Conservation (phyloP, 2,888 invertebrate genomes). For the Harmothoe impar region DNA sequence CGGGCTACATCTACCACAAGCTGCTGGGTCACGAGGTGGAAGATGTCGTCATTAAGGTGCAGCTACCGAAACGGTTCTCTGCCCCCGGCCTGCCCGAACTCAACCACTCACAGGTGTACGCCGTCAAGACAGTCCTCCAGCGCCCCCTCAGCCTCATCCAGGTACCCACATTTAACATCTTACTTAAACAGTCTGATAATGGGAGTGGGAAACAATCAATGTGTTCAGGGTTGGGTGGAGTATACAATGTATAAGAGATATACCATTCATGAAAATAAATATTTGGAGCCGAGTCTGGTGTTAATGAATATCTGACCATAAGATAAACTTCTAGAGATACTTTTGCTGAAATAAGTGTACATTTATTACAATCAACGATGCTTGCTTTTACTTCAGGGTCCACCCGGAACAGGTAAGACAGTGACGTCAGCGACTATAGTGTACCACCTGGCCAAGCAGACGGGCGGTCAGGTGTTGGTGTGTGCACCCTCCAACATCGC, state of each 20-base stretch:
- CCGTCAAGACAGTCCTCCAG: conserved; percentile 98
- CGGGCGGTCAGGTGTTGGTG: conserved; percentile 94
- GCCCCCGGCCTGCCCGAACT: conserved; percentile 98
- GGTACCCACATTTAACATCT: conserved; percentile 83
- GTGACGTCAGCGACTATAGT: conserved; percentile 99
- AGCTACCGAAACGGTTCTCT: conserved; percentile 97
- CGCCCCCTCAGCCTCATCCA: conserved; percentile 98
- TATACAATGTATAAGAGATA: too few species aligned
- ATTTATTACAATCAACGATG: too few species aligned
- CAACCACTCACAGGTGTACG: conserved; percentile 97
- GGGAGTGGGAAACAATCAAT: neutral
- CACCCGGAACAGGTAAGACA: conserved; percentile 98
- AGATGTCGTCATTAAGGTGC: conserved; percentile 94
- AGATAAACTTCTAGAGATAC: too few species aligned
- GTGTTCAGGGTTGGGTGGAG: too few species aligned
- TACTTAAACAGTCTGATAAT: too few species aligned
- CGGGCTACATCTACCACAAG: conserved; percentile 98
- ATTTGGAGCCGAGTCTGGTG: too few species aligned
- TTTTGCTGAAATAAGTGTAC: too few species aligned
- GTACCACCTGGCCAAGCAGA: conserved; percentile 97
- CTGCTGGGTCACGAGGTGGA: conserved; percentile 91
- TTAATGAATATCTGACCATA: too few species aligned
- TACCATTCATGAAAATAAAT: too few species aligned
- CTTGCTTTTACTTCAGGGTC: conserved; percentile 85
- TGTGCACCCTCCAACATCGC: conserved; percentile 99